phyloP scores from a whole-genome alignment of 2,797 vertebrate genomes.

The Onychomys torridus region DNA sequence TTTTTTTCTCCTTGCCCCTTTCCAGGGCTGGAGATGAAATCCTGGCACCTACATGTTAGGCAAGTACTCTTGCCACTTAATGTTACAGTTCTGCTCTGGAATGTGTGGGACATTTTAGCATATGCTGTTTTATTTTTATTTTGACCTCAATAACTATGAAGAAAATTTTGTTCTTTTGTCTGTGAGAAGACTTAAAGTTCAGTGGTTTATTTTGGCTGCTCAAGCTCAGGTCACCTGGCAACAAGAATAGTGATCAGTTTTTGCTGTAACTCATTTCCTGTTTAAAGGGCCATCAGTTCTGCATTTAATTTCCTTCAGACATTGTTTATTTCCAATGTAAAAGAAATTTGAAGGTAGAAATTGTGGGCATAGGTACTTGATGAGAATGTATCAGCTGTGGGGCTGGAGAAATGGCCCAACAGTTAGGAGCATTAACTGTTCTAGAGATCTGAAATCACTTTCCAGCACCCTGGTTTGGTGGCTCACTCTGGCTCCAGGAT shows the following conservation, averaged over 20 bases:
- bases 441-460: neutral
- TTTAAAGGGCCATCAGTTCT: neutral
- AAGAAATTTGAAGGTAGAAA: constrained; percentile 28
- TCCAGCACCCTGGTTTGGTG: neutral
- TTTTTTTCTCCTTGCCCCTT: neutral
- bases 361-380: neutral
- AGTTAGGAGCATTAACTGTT: neutral
- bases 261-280: neutral
- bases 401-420: neutral
- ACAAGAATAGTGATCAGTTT: neutral
- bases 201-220: neutral
- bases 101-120: neutral
- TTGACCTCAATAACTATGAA: neutral
- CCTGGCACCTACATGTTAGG: too few species aligned
- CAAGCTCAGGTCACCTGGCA: neutral
- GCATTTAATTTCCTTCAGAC: neutral
- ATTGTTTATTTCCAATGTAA: constrained; percentile 34
- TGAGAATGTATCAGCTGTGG: neutral
- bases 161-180: neutral
- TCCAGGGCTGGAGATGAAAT: neutral
- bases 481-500: neutral
- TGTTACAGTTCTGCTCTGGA: neutral
- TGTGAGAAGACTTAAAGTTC: neutral
- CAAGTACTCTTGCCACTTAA: neutral
- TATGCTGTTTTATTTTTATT: neutral